These are phyloP conservation scores for Lethenteron reissneri DNA, from an alignment of 2,113 vertebrate species.

Conservation along the genomic window DNA sequence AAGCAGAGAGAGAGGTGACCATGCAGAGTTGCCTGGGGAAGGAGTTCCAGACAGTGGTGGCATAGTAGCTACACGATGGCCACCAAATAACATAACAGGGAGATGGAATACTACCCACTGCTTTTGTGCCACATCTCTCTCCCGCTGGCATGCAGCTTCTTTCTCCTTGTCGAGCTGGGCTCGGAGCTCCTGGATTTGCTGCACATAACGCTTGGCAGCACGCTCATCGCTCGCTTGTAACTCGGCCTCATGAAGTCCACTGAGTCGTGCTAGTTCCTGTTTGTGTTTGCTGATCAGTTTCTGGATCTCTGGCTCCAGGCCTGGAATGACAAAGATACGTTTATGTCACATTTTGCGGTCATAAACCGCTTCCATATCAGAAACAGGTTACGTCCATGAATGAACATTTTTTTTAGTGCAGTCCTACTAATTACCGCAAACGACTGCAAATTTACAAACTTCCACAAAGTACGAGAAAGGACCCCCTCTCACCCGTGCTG, in stretches of 20 bases:
- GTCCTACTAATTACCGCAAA: no score
- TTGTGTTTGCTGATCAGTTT: constrained; percentile 64
- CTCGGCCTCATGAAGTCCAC: constrained; percentile 53
- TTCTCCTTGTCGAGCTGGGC: constrained; percentile 41
- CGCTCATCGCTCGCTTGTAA: constrained; percentile 45
- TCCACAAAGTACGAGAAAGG: no score
- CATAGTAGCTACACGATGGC: neutral
- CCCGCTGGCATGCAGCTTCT: constrained; percentile 44
- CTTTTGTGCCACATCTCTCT: constrained; percentile 43
- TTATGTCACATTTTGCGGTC: no score
- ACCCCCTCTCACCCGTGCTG: no score
- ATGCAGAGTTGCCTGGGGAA: neutral
- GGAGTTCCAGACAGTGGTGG: neutral
- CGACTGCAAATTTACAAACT: no score
- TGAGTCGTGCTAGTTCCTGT: constrained; percentile 55
- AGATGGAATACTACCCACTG: constrained; percentile 20
- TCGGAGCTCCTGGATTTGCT: constrained; percentile 44
- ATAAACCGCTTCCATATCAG: no score
- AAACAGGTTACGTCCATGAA: no score
- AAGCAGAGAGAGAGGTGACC: neutral
- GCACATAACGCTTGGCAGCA: constrained; percentile 35
- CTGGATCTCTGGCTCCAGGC: constrained; percentile 85
- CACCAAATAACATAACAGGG: no score
- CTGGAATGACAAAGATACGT: constrained; percentile 18
- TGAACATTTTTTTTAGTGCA: no score